Base-by-base conservation (phyloP, 2,113 vertebrate species). In the Polypterus bichir region DNA sequence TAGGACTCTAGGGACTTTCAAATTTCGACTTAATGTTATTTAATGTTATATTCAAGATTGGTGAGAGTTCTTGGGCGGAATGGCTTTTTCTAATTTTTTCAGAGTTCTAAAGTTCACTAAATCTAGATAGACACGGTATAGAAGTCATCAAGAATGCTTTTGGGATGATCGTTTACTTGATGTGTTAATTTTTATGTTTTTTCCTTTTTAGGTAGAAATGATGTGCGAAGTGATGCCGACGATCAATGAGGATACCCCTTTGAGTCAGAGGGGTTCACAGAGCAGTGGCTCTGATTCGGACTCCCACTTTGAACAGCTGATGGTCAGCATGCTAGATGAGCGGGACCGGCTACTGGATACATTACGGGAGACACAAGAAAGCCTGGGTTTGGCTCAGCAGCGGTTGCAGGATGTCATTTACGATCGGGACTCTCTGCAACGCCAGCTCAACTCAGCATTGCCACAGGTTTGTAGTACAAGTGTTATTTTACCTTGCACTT, bases 191-290 rank as follows among this genome's bases (percentile, higher is more conserved):
- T 67, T 65, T 61, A 59, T 59, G n/a, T 9, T 65, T 79, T 66
- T 65, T 74, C 59, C 69, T 71, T 73, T 75, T 49, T 84, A 80
- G 80, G 65, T 73, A 82, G 91, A 82, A 83, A 99, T 98, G 96
- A 99, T 99, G 96, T 99, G 96, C 75, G 96, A 99, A 84, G 96
- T 99, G 87, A 99, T 99, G 96, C 96, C 96, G 74, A 99, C 96
- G 68, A 99, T 99, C 82, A 98, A 93, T 0, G 96, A 99, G 89
- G 96, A 98, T 89, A 95, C 94, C 75, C 91, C 94, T 49, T 88
- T 94, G 89, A 97, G 89, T 74, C 95, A 97, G 77, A 88, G 96
- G 68, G 94, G 95, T 80, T 98, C 95, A 63, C 95, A 99, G 76
- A 94, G 94, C 84, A 90, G 95, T 6, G 81, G 89, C 79, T 94